Evolutionary conservation across 1,140 invertebrate genomes (phyloP).

Genomic region (Drosophila novamexicana): DNA sequence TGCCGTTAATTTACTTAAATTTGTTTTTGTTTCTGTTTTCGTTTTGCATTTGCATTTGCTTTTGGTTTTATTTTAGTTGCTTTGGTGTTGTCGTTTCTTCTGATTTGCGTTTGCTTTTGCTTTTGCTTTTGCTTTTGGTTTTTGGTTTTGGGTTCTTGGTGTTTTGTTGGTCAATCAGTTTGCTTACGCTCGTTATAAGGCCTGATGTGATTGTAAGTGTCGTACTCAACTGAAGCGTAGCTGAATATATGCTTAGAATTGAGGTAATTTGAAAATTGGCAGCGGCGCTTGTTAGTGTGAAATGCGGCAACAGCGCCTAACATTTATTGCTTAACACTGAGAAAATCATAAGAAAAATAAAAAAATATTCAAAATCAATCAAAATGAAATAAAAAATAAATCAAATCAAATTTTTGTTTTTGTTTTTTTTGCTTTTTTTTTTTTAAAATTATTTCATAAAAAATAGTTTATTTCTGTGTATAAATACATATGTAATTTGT

Average conservation of each 20-base stretch:
- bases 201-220: constrained; percentile 5
- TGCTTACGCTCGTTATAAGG: constrained; percentile 11
- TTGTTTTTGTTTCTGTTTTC: not conserved
- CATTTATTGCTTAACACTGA: not conserved
- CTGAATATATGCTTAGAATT: not conserved
- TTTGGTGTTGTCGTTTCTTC: not conserved
- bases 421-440: constrained; percentile 14
- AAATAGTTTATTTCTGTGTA: constrained; percentile 68
- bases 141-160: not conserved
- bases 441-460: constrained; percentile 58
- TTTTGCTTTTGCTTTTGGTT: not conserved
- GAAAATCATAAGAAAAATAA: not conserved
- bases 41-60: not conserved
- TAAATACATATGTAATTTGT: constrained; percentile 79
- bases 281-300: constrained; percentile 9
- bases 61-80: not conserved
- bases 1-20: not conserved
- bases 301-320: constrained; percentile 25
- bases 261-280: constrained; percentile 12
- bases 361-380: constrained; percentile 1
- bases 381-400: constrained; percentile 7
- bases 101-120: not conserved
- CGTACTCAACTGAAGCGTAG: not conserved
- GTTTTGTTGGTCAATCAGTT: constrained; percentile 4
- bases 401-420: constrained; percentile 10